A percentile compares a stretch with the other conserved stretches of the same genome.
Evolutionary conservation across 2,888 invertebrate genomes (phyloP).

Genomic region (Sarcophaga variegata): DNA sequence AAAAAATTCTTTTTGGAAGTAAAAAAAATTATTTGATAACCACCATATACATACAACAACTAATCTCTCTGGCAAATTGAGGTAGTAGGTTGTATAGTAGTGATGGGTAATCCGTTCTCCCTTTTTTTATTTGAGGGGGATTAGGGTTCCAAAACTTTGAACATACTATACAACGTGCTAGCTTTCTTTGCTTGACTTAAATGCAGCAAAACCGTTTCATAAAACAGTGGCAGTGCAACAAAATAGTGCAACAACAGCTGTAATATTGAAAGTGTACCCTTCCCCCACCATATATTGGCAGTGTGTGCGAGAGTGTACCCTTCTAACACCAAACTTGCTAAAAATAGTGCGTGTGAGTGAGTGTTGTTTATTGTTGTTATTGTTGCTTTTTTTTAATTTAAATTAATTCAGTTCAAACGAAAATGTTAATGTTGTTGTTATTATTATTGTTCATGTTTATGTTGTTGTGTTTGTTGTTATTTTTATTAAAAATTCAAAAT

Average conservation of each 20-base stretch:
- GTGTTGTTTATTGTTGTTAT: no score
- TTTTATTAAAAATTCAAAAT: conserved; percentile 8
- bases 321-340: no score
- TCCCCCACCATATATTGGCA: no score
- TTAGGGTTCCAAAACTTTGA: conserved; percentile 56
- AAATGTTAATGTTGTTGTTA: neutral
- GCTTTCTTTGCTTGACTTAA: conserved; percentile 82
- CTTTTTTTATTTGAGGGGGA: neutral
- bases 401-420: neutral
- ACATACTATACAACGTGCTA: conserved; percentile 82
- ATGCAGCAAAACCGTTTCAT: conserved; percentile 73
- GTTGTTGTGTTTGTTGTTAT: conserved; percentile 54
- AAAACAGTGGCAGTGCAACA: neutral
- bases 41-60: conserved; percentile 30
- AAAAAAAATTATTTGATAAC: neutral
- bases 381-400: no score
- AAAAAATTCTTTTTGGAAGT: conserved; percentile 65
- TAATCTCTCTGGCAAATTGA: conserved; percentile 81
- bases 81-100: conserved; percentile 83
- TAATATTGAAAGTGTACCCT: neutral
- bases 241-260: neutral
- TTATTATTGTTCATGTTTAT: conserved; percentile 35
- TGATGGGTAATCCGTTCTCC: conserved; percentile 64
- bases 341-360: no score
- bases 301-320: no score